Evolutionary conservation across 2,888 invertebrate species (phyloP).

Genomic region (Macaria notata): DNA sequence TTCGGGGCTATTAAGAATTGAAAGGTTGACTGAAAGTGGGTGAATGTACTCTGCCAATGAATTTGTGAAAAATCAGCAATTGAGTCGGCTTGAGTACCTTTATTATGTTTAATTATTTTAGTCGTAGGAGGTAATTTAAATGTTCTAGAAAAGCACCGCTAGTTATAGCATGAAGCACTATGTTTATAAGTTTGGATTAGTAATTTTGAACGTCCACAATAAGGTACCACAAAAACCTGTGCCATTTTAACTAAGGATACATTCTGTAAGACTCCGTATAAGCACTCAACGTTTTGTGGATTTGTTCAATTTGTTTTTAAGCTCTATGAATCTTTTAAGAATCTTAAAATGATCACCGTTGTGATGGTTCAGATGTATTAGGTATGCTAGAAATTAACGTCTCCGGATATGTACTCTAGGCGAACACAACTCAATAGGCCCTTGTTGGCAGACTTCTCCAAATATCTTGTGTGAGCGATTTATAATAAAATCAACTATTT

Average conservation of each 20-base stretch:
- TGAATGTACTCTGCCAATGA: background rate
- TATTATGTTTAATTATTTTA: background rate
- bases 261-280: conserved; percentile 16
- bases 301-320: no score
- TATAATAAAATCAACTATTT: no score
- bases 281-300: no score
- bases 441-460: no score
- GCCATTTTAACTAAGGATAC: conserved; percentile 50
- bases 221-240: conserved; percentile 46
- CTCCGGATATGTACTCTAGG: no score
- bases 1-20: no score
- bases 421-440: no score
- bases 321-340: no score
- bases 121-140: background rate
- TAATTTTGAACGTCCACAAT: conserved; percentile 32
- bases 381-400: no score
- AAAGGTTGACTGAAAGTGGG: background rate
- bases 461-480: no score
- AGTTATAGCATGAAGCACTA: conserved; percentile 2
- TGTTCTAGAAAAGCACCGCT: background rate
- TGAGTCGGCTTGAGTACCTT: background rate
- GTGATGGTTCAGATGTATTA: no score
- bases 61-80: background rate
- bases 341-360: no score
- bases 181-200: conserved; percentile 13